Evolutionary conservation across 2,888 invertebrate genomes (phyloP), one percentile per base, ranked within the genome.

Genomic region (Chironomus riparius): DNA sequence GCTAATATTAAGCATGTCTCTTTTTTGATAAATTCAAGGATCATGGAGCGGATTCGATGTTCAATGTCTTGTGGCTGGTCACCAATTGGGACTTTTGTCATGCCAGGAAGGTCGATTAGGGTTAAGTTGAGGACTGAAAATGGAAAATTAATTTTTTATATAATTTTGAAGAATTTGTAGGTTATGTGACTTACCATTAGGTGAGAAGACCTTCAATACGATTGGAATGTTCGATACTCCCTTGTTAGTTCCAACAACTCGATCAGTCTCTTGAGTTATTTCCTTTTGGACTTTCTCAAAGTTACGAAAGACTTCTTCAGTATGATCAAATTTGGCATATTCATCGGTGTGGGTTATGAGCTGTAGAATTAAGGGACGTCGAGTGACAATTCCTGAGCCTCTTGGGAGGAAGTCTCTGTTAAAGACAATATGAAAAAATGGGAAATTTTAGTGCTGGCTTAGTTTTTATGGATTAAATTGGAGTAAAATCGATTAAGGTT

Each of bases 221-320:
- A 99, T 99, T 76, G 99, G 99, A 83, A 98, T 90, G 81, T 95
- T 95, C 56, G 98, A 98, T 81, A 99, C 98, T 82, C 98, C 98
- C 86, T 99, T 99, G 86, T 99, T 98, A 81, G 92, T 90, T 78
- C 99, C 99, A 73, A 99, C 99, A 80, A 94, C 89, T 80, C 98
- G 90, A 83, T 99, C 99, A 38, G 99, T 99, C 88, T 99, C 99
- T 76, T 89, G 91, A 85, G 99, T 99, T 82, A 99, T 99, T 87
- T 99, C 99, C 81, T 87, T 87, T 24, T 98, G 92, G 75, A 98
- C 95, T 83, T 94, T 93, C 83, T 95, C 94, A 86, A 99, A 99
- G 85, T 98, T 97, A 68, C 91, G 88, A 84, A 97, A 98, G 84
- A 95, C 96, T 85, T 96, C 95, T 70, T 98, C 98, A 86, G 94